Evolutionary conservation across 2,113 vertebrate genomes (phyloP).

Genomic region (Dromiciops gliroides): DNA sequence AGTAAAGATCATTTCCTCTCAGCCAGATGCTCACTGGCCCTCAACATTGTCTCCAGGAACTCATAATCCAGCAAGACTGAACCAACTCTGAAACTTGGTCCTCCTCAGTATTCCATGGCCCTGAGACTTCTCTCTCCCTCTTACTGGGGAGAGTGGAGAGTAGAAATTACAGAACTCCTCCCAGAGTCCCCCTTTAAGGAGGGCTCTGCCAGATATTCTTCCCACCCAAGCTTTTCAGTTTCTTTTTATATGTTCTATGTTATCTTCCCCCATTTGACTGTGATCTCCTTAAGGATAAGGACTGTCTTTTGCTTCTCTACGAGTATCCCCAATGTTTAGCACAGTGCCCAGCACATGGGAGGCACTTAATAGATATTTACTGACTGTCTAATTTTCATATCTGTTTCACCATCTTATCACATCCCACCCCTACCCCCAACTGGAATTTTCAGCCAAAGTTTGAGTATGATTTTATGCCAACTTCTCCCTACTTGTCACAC

Average conservation of each 20-base stretch:
- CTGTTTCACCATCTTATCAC: neutral
- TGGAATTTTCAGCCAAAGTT: slow-evolving; percentile 33
- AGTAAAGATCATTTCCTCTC: neutral
- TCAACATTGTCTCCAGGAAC: neutral
- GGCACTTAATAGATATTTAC: neutral
- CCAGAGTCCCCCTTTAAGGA: neutral
- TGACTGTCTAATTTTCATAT: neutral
- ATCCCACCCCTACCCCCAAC: too few relatives aligned
- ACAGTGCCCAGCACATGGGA: neutral
- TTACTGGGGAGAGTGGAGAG: neutral
- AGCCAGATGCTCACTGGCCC: neutral
- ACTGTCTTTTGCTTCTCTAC: neutral
- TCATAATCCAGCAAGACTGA: neutral
- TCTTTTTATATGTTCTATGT: neutral
- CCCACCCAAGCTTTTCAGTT: neutral
- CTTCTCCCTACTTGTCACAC: neutral
- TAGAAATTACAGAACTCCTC: neutral
- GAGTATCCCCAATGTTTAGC: neutral
- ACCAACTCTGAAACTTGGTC: neutral
- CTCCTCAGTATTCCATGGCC: neutral
- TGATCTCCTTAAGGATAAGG: neutral
- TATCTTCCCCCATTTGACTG: neutral
- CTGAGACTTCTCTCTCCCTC: neutral
- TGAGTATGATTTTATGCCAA: slow-evolving; percentile 32
- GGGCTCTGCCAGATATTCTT: neutral